Evolutionary conservation across 2,888 invertebrate genomes (phyloP).

Genomic region (Pyrocoelia pectoralis): DNA sequence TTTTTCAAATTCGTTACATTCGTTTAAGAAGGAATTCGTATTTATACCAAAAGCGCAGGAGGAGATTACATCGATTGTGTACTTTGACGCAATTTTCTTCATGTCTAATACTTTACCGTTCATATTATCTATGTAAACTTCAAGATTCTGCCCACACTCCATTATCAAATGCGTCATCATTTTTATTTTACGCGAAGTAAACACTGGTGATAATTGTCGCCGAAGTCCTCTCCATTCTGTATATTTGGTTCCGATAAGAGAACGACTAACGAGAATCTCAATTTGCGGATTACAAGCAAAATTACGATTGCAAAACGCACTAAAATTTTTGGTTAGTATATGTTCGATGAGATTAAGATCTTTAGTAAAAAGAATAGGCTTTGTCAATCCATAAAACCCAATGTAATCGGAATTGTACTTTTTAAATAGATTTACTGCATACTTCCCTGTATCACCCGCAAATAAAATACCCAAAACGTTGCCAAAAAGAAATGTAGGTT

Average conservation of each 20-base stretch:
- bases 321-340: slow-evolving; percentile 61
- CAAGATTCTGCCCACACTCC: slow-evolving; percentile 49
- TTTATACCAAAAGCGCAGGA: slow-evolving; percentile 60
- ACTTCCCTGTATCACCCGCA: no score
- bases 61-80: slow-evolving; percentile 60
- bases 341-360: slow-evolving; percentile 61
- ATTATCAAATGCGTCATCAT: slow-evolving; percentile 61
- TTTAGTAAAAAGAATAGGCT: slow-evolving; percentile 60
- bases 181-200: slow-evolving; percentile 65
- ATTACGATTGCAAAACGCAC: slow-evolving; percentile 60
- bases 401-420: slow-evolving; percentile 51
- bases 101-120: background rate
- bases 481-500: slow-evolving; percentile 58
- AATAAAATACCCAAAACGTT: slow-evolving; percentile 53
- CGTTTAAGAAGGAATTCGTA: slow-evolving; percentile 50
- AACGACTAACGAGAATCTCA: slow-evolving; percentile 57
- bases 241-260: slow-evolving; percentile 60
- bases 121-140: background rate
- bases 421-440: slow-evolving; percentile 46
- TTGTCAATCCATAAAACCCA: slow-evolving; percentile 62
- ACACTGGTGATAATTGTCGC: slow-evolving; percentile 63
- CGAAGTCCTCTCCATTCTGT: slow-evolving; percentile 65
- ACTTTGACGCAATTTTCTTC: slow-evolving; percentile 49
- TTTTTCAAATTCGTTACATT: slow-evolving; percentile 20
- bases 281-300: slow-evolving; percentile 57